Conservation (phyloP, 2,888 invertebrate genomes). For the Ophion ellenae region DNA sequence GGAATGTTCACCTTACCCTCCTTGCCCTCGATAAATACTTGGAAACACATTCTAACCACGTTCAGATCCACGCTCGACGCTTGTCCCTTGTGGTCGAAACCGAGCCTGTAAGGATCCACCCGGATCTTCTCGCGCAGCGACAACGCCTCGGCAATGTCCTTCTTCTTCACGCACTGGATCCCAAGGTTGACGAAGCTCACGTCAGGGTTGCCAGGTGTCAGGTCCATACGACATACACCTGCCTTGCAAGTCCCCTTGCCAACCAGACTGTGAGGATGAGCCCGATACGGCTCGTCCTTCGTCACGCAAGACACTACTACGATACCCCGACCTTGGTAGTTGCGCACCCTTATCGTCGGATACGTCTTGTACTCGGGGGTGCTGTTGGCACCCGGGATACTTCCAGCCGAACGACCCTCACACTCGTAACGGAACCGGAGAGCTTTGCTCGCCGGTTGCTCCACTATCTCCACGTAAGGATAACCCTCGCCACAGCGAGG, state of each 20-base stretch:
- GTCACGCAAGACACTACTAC: conserved; percentile 88
- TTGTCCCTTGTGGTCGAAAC: conserved; percentile 85
- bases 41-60: conserved; percentile 86
- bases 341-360: conserved; percentile 85
- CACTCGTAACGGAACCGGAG: conserved; percentile 87
- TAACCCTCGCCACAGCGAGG: background rate
- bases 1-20: conserved; percentile 85
- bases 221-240: conserved; percentile 86
- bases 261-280: conserved; percentile 87
- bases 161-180: conserved; percentile 87
- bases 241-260: conserved; percentile 86
- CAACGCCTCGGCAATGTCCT: conserved; percentile 86
- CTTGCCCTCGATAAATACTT: conserved; percentile 85
- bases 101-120: conserved; percentile 87
- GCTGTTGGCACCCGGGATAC: conserved; percentile 86
- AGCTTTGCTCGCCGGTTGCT: conserved; percentile 86
- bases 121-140: conserved; percentile 85
- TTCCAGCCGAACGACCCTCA: conserved; percentile 87
- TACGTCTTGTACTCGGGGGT: conserved; percentile 86
- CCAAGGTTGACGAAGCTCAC: conserved; percentile 86
- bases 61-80: conserved; percentile 86
- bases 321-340: conserved; percentile 85
- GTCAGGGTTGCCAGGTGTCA: conserved; percentile 81
- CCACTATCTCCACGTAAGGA: conserved; percentile 84
- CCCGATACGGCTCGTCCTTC: conserved; percentile 85